Base-by-base conservation (phyloP, 2,797 vertebrate species). In the Bucorvus abyssinicus region DNA sequence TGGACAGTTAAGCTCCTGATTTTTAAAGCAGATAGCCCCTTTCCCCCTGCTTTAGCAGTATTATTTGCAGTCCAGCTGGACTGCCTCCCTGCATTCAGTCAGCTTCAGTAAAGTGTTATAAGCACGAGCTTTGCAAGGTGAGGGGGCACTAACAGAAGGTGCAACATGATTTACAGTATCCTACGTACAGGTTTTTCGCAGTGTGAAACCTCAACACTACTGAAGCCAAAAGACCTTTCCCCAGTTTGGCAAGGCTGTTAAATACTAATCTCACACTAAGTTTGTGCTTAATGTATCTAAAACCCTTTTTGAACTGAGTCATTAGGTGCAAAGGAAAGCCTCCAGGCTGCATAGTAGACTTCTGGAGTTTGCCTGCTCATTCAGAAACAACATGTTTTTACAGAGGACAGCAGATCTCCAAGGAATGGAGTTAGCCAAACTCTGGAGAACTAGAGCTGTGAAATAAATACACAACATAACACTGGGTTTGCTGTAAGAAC, bases 241-340 rank as follows among this genome's bases (percentile, higher is more conserved):
- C 11, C 10, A 34, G 1, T 80, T 96, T 73, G 18, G 38, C 44
- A 74, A 34, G 55, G 36, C 12, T 84, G 16, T 64, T 64, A 71
- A 73, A 79, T 14, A 74, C 22, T 7, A 50, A 23, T 53, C 47
- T 73, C 67, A 82, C 30, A 36, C 59, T 61, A 69, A 76, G 19
- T 8, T 77, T 82, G 44, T 70, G 30, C 14, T 65, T 73, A 65
- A 71, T 47, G 30, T 40, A 7, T 21, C 42, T 47, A 73, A 84
- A 86, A 78, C 7, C 10, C 23, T 55, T 65, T 69, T 42, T 84
- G 7, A 69, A 27, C 34, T 12, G 70, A 76, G 40, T 38, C 24
- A n/a, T 67, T 30, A 52, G 16, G 14, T 53, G 14, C 8, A 74
- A 64, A 82, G 0, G 0, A 57, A 69, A 30, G 38, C 23, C 8